phyloP scores from a whole-genome alignment of 2,888 invertebrate species.

The Bombylius discolor region DNA sequence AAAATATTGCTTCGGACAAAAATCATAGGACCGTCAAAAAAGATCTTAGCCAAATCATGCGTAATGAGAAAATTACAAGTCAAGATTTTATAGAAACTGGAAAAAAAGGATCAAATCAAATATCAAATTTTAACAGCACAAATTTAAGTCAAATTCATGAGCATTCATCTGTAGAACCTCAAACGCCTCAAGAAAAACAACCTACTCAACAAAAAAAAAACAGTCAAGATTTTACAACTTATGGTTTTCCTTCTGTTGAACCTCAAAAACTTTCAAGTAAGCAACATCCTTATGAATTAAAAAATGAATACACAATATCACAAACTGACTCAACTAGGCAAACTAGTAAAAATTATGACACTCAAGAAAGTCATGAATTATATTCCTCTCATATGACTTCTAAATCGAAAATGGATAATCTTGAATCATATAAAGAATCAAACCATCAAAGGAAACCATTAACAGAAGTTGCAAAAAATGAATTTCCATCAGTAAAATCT shows the following conservation, averaged over 20 bases:
- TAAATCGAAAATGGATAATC: background rate
- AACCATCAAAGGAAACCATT: conserved; percentile 3
- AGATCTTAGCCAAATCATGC: conserved; percentile 15
- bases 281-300: background rate
- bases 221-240: conserved; percentile 1
- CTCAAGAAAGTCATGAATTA: background rate
- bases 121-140: no score
- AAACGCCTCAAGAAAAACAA: background rate
- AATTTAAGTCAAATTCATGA: background rate
- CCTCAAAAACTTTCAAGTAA: background rate
- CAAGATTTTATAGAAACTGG: conserved; percentile 17
- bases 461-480: conserved; percentile 24
- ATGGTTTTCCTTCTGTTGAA: conserved; percentile 3
- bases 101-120: no score
- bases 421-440: no score
- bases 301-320: background rate
- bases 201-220: background rate
- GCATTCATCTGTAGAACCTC: conserved; percentile 5
- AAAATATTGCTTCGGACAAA: conserved; percentile 9
- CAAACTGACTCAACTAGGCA: background rate
- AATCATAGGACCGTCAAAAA: conserved; percentile 17
- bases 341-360: background rate
- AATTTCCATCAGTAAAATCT: conserved; percentile 25
- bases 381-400: background rate
- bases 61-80: conserved; percentile 14